These are phyloP conservation scores for Rhinogobius similis DNA, from an alignment of 2,113 vertebrate genomes.

Conservation along the genomic window DNA sequence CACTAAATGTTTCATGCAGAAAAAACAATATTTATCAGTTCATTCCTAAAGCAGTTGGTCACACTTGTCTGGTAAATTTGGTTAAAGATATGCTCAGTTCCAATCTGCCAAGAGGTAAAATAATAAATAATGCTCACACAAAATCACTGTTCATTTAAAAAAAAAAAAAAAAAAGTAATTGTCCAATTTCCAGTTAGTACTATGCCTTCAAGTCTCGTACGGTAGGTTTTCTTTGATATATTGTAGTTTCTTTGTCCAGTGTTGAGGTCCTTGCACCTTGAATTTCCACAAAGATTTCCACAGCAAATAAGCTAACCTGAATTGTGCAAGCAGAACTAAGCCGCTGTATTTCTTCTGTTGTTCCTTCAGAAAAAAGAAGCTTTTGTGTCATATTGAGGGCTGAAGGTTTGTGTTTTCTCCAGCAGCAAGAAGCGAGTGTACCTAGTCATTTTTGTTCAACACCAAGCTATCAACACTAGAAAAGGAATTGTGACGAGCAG, in stretches of 20 bases:
- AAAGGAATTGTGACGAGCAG: constrained; percentile 48
- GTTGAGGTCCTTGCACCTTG: not conserved
- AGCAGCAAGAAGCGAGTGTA: constrained; percentile 25
- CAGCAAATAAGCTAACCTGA: not conserved
- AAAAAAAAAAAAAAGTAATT: no score
- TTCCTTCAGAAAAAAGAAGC: constrained; percentile 15
- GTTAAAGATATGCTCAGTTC: not conserved
- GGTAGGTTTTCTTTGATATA: not conserved
- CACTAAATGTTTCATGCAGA: not conserved
- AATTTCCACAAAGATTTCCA: constrained; percentile 1
- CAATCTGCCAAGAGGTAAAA: no score
- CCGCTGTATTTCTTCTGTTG: constrained; percentile 12
- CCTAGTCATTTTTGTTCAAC: constrained; percentile 17
- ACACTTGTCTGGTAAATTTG: not conserved
- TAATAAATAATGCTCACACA: no score
- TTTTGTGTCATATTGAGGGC: not conserved
- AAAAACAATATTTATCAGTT: not conserved
- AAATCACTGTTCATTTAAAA: no score
- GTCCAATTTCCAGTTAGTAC: no score
- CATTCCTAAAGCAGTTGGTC: not conserved
- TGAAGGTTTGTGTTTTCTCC: constrained; percentile 9
- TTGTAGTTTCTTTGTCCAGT: not conserved
- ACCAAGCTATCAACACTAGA: constrained; percentile 38
- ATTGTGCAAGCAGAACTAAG: constrained; percentile 22
- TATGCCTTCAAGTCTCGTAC: not conserved